Evolutionary conservation across 2,888 invertebrate genomes (phyloP).

Genomic region (Portevinia maculata): DNA sequence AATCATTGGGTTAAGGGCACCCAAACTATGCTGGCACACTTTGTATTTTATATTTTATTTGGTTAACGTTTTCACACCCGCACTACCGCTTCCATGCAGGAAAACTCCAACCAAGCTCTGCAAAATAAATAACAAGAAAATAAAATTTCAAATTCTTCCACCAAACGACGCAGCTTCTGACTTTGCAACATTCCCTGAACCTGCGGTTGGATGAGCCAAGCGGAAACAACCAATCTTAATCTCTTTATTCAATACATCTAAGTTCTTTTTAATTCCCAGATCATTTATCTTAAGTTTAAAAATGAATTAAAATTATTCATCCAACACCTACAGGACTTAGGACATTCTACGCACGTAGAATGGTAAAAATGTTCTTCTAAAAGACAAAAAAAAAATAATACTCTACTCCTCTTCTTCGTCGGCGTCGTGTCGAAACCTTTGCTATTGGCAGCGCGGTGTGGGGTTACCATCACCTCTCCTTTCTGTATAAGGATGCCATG

Average conservation of each 20-base stretch:
- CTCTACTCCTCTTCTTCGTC: not conserved
- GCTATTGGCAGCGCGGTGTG: constrained; percentile 24
- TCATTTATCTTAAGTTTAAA: constrained; percentile 20
- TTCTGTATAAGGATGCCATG: constrained; percentile 9
- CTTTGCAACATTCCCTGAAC: no score
- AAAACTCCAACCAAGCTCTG: no score
- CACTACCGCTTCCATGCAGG: no score
- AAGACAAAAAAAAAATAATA: not conserved
- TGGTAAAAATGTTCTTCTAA: not conserved
- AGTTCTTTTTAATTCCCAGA: constrained; percentile 3
- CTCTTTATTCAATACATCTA: not conserved
- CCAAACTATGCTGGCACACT: no score
- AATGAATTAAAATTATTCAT: not conserved
- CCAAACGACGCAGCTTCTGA: no score
- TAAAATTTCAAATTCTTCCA: no score
- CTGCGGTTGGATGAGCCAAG: no score
- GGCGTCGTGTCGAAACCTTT: constrained; percentile 3
- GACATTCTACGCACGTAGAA: constrained; percentile 29
- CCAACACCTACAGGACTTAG: constrained; percentile 5
- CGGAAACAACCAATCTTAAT: not conserved
- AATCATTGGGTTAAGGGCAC: no score
- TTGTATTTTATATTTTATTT: no score
- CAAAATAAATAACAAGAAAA: no score
- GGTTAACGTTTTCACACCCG: no score
- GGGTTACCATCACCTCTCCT: not conserved